Conservation (phyloP, 2,113 vertebrate species). For the Globicephala melas region DNA sequence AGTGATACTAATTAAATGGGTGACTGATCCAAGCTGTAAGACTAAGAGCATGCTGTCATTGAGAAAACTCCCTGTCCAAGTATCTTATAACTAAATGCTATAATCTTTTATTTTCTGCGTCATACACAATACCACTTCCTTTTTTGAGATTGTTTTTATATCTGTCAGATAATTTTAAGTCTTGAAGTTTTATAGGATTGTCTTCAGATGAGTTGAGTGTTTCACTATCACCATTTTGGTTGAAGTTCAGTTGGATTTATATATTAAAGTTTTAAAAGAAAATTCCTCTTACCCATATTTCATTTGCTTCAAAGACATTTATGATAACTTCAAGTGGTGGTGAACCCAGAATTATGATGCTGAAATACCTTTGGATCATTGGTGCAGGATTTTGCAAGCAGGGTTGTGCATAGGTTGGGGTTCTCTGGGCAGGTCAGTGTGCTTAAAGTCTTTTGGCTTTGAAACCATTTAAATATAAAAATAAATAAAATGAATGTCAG, state of each 20-base stretch:
- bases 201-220: constrained; percentile 2
- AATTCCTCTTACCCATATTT: neutral
- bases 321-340: neutral
- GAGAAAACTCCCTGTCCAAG: neutral
- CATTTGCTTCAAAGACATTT: constrained; percentile 1
- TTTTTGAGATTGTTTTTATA: constrained; percentile 5
- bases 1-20: constrained; percentile 27
- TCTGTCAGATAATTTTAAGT: neutral
- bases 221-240: neutral
- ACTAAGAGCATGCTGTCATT: neutral
- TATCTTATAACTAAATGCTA: constrained; percentile 16
- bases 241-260: neutral
- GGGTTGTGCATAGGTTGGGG: neutral
- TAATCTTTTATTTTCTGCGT: constrained; percentile 32
- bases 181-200: neutral
- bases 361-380: neutral
- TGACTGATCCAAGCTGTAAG: neutral
- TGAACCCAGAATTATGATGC: neutral
- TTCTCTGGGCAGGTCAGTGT: neutral
- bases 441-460: neutral
- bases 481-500: neutral
- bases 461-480: constrained; percentile 44
- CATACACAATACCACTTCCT: neutral
- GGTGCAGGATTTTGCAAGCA: neutral
- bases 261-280: neutral